A percentile compares a stretch with the other conserved stretches of the same genome.
Evolutionary conservation across 2,113 vertebrate genomes (phyloP).

Genomic region (Corvus cornix): DNA sequence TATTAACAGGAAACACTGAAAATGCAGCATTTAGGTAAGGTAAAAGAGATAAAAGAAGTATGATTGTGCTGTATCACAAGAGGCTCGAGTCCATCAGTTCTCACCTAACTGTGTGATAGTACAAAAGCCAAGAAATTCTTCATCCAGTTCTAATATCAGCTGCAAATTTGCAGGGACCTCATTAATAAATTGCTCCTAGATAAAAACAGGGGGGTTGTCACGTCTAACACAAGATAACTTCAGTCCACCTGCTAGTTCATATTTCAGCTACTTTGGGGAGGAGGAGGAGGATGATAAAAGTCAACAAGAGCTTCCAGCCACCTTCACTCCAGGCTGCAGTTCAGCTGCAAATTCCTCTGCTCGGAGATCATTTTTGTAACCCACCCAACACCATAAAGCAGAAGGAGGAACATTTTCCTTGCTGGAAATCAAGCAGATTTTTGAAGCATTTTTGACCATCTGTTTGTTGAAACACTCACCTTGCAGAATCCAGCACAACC

Average conservation of each 20-base stretch:
- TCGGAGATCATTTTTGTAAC: neutral
- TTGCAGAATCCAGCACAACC: neutral
- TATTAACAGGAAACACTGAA: neutral
- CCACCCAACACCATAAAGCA: neutral
- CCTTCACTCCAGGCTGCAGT: neutral
- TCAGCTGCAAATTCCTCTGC: neutral
- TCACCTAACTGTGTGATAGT: neutral
- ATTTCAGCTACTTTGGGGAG: neutral
- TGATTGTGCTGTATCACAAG: neutral
- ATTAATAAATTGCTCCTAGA: neutral
- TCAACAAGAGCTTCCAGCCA: neutral
- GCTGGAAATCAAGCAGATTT: neutral
- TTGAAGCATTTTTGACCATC: neutral
- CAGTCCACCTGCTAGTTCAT: neutral
- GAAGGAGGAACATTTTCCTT: neutral
- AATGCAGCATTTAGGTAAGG: neutral
- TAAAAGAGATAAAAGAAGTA: neutral
- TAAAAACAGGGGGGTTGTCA: neutral
- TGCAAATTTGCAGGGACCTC: neutral
- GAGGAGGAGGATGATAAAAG: neutral
- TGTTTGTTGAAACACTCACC: neutral
- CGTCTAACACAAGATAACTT: neutral
- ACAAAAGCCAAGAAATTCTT: neutral
- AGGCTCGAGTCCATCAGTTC: neutral
- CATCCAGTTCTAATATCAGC: neutral